phyloP scores from a whole-genome alignment of 2,113 vertebrate genomes.

The Gobiocypris rarus region DNA sequence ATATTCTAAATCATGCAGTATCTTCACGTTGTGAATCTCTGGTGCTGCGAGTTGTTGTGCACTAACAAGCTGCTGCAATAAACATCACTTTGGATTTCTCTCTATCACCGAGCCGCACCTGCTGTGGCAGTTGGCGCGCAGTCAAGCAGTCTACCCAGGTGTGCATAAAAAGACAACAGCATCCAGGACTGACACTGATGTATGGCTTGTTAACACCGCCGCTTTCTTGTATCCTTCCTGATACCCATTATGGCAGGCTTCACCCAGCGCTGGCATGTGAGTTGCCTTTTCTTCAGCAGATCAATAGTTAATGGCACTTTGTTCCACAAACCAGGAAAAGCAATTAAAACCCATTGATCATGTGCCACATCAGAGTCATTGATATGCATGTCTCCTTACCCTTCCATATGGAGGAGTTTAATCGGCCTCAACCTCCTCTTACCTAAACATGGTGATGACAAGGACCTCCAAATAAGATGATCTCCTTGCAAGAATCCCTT shows the following conservation, averaged over 20 bases:
- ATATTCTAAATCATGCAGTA: neutral
- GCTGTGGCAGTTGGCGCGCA: conserved; percentile 4
- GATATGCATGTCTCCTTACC: conserved; percentile 99
- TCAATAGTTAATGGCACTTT: conserved; percentile 94
- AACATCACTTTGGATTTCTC: conserved; percentile 32
- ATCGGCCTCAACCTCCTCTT: neutral
- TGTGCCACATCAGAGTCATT: conserved; percentile 82
- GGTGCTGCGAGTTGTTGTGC: conserved; percentile 10
- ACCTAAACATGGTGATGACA: neutral
- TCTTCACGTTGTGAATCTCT: neutral
- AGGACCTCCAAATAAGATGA: neutral
- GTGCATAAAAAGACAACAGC: conserved; percentile 45
- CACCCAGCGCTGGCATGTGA: conserved; percentile 72
- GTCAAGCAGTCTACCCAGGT: conserved; percentile 17
- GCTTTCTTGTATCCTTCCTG: conserved; percentile 28
- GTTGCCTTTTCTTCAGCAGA: conserved; percentile 85
- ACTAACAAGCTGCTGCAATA: conserved; percentile 20
- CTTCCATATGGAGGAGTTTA: conserved; percentile 57
- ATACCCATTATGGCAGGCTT: conserved; percentile 76
- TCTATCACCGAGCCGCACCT: conserved; percentile 12
- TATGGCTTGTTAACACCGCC: conserved; percentile 12
- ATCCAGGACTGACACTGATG: conserved; percentile 37
- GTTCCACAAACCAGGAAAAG: conserved; percentile 93
- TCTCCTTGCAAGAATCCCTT: neutral
- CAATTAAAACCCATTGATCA: conserved; percentile 98